Evolutionary conservation across 1,140 invertebrate species (phyloP).

Genomic region (Carposina sasakii): DNA sequence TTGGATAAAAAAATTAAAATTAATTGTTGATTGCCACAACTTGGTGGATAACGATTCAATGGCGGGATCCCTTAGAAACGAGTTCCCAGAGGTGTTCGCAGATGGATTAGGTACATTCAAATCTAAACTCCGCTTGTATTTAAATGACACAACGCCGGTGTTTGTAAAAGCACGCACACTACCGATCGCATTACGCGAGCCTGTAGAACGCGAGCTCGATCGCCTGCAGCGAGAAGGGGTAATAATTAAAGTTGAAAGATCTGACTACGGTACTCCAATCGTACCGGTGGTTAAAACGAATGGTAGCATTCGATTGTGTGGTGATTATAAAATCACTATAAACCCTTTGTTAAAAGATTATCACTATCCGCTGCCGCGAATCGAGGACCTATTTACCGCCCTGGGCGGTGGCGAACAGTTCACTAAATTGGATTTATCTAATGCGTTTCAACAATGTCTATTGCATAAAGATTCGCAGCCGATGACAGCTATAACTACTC

Average conservation of each 20-base stretch:
- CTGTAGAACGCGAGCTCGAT: neutral
- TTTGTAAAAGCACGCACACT: conserved; percentile 1
- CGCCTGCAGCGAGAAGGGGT: neutral
- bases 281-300: conserved; percentile 3
- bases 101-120: conserved; percentile 6
- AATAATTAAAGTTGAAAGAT: conserved; percentile 1
- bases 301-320: conserved; percentile 11
- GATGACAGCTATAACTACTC: conserved; percentile 33
- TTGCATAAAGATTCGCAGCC: conserved; percentile 24
- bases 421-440: conserved; percentile 30
- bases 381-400: conserved; percentile 7
- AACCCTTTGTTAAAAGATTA: conserved; percentile 25
- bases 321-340: conserved; percentile 21
- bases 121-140: conserved; percentile 1
- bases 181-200: neutral
- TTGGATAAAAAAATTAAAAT: conserved; percentile 30
- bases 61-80: conserved; percentile 12
- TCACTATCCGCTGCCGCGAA: conserved; percentile 18
- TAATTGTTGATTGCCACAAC: conserved; percentile 16
- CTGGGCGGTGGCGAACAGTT: conserved; percentile 31
- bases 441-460: conserved; percentile 27
- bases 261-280: conserved; percentile 3
- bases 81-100: conserved; percentile 10
- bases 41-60: conserved; percentile 15
- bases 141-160: neutral